Evolutionary conservation across 2,888 invertebrate species (phyloP).

Genomic region (Nomada hirtipes): DNA sequence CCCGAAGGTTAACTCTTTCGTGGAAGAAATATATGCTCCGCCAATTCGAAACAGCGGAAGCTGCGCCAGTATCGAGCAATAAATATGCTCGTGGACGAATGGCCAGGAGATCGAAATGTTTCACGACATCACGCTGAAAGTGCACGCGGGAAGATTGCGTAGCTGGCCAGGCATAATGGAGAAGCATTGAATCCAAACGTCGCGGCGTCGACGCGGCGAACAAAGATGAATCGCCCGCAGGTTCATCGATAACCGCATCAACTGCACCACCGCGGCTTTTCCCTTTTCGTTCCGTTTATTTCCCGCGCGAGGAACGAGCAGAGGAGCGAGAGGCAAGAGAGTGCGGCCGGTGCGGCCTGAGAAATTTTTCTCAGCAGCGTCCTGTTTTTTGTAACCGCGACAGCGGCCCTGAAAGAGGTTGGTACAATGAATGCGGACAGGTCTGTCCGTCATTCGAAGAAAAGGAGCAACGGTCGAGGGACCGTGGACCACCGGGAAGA

Average conservation of each 20-base stretch:
- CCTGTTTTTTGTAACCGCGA: slow-evolving; percentile 38
- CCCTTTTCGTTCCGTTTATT: slow-evolving; percentile 50
- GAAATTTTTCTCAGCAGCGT: slow-evolving; percentile 40
- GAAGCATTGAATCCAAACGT: neutral
- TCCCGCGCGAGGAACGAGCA: slow-evolving; percentile 9
- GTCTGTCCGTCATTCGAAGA: slow-evolving; percentile 55
- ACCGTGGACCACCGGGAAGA: neutral
- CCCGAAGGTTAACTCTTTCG: neutral
- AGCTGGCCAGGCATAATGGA: neutral
- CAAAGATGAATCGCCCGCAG: slow-evolving; percentile 55
- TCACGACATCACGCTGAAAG: slow-evolving; percentile 5
- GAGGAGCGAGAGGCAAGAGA: neutral
- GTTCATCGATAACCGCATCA: slow-evolving; percentile 65
- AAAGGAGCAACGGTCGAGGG: slow-evolving; percentile 23
- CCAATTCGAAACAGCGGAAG: neutral
- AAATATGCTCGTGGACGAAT: slow-evolving; percentile 5
- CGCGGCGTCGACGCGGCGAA: slow-evolving; percentile 12
- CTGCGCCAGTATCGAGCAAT: neutral
- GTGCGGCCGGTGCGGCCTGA: neutral
- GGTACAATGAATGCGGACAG: slow-evolving; percentile 59
- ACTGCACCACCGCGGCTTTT: slow-evolving; percentile 41
- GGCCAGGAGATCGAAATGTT: neutral
- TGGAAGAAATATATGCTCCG: neutral
- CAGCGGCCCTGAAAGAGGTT: slow-evolving; percentile 34
- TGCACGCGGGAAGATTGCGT: slow-evolving; percentile 12